Conservation (phyloP, 2,888 invertebrate genomes). For the Drosophila peninsularis region DNA sequence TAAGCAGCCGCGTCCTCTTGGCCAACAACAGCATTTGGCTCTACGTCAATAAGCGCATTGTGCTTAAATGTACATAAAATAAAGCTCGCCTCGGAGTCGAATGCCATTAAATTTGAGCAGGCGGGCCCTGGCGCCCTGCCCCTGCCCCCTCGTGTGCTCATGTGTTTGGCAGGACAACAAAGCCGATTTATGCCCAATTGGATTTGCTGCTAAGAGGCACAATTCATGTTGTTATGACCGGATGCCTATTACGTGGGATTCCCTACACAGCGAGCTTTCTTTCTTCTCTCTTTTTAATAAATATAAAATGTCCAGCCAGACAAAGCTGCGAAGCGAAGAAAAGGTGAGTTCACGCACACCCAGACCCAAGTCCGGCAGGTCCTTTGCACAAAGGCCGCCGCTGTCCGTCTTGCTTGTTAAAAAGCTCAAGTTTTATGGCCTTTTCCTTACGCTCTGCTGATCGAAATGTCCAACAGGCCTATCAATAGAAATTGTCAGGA, state of each 20-base stretch:
- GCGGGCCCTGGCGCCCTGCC: too few species aligned
- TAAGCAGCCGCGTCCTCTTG: conserved; percentile 29
- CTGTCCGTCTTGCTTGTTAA: conserved; percentile 67
- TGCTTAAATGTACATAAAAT: conserved; percentile 78
- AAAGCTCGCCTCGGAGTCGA: neutral
- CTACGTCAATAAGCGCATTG: conserved; percentile 81
- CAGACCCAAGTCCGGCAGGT: conserved; percentile 35
- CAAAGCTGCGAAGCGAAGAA: conserved; percentile 24
- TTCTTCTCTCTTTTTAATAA: conserved; percentile 65
- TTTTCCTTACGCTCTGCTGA: conserved; percentile 31
- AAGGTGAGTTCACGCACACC: conserved; percentile 60
- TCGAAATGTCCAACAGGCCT: conserved; percentile 62
- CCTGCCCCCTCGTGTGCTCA: too few species aligned
- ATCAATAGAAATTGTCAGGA: conserved; percentile 60
- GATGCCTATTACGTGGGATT: conserved; percentile 68
- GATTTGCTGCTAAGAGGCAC: conserved; percentile 80
- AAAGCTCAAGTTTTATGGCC: conserved; percentile 80
- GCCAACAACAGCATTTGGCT: too few species aligned
- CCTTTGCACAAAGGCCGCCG: conserved; percentile 60
- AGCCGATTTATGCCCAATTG: conserved; percentile 80
- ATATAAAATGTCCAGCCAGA: conserved; percentile 70
- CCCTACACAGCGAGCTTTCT: conserved; percentile 43
- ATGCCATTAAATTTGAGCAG: conserved; percentile 45
- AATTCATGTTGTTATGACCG: conserved; percentile 80
- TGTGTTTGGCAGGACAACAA: conserved; percentile 63